Base-by-base conservation (phyloP, 2,888 invertebrate genomes). In the Anagyrus pseudococci region DNA sequence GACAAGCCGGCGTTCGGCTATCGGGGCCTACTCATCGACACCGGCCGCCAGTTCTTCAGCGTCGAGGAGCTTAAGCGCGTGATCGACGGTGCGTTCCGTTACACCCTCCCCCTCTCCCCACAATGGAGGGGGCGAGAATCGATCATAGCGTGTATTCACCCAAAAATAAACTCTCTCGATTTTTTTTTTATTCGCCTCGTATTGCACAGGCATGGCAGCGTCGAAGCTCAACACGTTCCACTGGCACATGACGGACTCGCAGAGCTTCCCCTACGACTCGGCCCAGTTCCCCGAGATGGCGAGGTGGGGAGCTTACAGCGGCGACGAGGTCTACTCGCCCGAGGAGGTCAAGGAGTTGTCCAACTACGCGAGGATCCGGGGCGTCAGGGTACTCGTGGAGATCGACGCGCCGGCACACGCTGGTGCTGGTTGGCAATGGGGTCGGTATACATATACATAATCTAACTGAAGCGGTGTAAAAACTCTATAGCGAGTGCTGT, bases 171-270 rank as follows among this genome's bases (percentile, higher is more conserved):
- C 19, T 20, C 29, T 29, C 10, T 29, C 10, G 1, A n/a, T n/a
- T n/a, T n/a, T n/a, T n/a, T n/a, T n/a, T n/a, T n/a, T n/a, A n/a
- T n/a, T n/a, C n/a, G n/a, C n/a, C n/a, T n/a, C n/a, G n/a, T n/a
- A n/a, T 22, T 20, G 13, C 13, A 4, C 26, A 66, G 65, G 67
- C 20, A 96, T 97, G 96, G 89, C 92, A 0, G 88, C 92, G 48
- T 89, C 89, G 72, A 97, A 97, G 81, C 80, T 96, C 68, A 97
- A 97, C 82, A 92, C 93, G 2, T 91, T 97, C 75, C 96, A 97
- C 76, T 96, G 96, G 96, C 93, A 94, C 75, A 85, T 92, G 29
- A 90, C 90, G 4, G 97, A 97, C 79, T 93, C 95, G 15, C 95
- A 96, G 79, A 94, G 95, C 69, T 96, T 96, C 81, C 96, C 97